A percentile compares a stretch with the other conserved stretches of the same genome.
Conservation (phyloP, 2,888 invertebrate species). For the Agrotis puta region DNA sequence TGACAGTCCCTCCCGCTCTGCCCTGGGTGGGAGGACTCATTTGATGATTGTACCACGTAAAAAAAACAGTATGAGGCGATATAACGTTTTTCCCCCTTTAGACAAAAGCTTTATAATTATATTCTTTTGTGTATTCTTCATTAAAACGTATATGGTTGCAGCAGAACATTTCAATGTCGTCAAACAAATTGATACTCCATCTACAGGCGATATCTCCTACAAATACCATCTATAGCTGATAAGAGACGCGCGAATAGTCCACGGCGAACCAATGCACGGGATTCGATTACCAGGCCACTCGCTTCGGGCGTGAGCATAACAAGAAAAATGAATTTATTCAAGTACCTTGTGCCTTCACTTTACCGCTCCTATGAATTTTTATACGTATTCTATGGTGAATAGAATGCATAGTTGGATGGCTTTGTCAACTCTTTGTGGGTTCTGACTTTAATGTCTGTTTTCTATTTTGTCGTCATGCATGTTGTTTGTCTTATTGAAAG, state of each 20-base stretch:
- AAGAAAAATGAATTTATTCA: conserved; percentile 79
- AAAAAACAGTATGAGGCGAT: too few species aligned
- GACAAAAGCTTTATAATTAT: too few species aligned
- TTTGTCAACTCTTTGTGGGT: conserved; percentile 16
- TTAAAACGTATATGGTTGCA: too few species aligned
- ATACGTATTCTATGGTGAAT: conserved; percentile 42
- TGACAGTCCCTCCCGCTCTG: too few species aligned
- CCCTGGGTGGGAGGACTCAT: too few species aligned
- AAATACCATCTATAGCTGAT: conserved; percentile 39
- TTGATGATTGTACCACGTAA: too few species aligned
- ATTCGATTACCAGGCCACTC: conserved; percentile 77
- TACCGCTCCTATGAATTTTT: conserved; percentile 65
- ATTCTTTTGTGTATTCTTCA: too few species aligned
- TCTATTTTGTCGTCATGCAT: neutral
- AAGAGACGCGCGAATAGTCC: conserved; percentile 43
- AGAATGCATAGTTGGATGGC: conserved; percentile 26
- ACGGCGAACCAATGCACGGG: conserved; percentile 53
- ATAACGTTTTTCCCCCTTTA: too few species aligned
- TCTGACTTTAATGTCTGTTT: neutral
- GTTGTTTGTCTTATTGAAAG: too few species aligned
- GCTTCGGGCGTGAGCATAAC: conserved; percentile 74
- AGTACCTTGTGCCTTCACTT: conserved; percentile 64
- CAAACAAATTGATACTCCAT: conserved; percentile 17
- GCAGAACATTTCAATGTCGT: neutral
- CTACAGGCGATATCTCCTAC: neutral